Evolutionary conservation across 2,888 invertebrate genomes (phyloP).

Genomic region (Unio pictorum): DNA sequence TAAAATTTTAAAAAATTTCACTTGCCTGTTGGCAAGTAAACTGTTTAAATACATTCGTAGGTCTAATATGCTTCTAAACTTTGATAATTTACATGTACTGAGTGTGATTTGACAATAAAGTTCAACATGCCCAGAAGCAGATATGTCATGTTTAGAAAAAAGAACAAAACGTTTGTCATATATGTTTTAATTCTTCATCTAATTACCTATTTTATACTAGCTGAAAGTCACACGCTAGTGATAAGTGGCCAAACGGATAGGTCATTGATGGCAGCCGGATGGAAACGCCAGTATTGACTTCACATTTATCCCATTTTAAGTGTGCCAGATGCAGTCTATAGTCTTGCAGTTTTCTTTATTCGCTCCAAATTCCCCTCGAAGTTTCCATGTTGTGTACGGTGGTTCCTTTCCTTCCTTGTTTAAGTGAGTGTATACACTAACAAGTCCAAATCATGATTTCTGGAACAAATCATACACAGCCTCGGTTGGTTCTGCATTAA

Average conservation of each 20-base stretch:
- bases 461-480: conserved; percentile 79
- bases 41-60: too few species aligned
- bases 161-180: too few species aligned
- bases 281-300: conserved; percentile 78
- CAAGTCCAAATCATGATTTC: conserved; percentile 46
- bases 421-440: conserved; percentile 67
- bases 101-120: too few species aligned
- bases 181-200: too few species aligned
- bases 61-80: too few species aligned
- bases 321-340: conserved; percentile 78
- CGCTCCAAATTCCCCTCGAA: conserved; percentile 73
- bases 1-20: too few species aligned
- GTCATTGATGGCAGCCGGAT: conserved; percentile 79
- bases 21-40: too few species aligned
- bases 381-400: conserved; percentile 84
- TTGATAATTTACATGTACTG: too few species aligned
- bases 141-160: too few species aligned
- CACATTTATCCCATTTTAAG: conserved; percentile 75
- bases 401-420: conserved; percentile 75
- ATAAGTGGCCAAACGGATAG: conserved; percentile 86
- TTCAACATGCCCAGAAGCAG: too few species aligned
- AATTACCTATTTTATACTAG: conserved; percentile 6
- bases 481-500: conserved; percentile 83
- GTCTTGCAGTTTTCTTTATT: conserved; percentile 81
- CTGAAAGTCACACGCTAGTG: conserved; percentile 73